A percentile compares a stretch with the other conserved stretches of the same genome.
These are phyloP conservation scores for Smittia aterrima DNA, from an alignment of 2,888 invertebrate species.

Conservation along the genomic window DNA sequence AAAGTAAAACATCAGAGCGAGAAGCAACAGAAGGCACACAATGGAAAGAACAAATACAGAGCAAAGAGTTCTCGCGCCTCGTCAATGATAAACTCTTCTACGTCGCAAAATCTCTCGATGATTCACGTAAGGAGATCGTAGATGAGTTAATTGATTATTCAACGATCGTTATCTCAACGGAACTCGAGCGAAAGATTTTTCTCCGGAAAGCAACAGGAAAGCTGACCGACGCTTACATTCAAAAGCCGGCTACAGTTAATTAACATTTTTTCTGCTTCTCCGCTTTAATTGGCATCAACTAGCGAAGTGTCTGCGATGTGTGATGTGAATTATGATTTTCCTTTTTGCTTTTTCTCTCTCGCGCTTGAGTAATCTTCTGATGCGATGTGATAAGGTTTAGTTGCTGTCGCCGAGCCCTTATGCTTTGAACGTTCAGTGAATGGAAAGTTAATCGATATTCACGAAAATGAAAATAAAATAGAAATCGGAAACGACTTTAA, in stretches of 20 bases:
- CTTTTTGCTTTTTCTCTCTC: background rate
- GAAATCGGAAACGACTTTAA: constrained; percentile 39
- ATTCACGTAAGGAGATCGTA: background rate
- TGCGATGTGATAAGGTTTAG: background rate
- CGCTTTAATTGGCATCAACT: constrained; percentile 26
- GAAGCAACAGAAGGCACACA: constrained; percentile 37
- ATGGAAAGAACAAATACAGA: constrained; percentile 23
- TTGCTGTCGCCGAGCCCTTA: background rate
- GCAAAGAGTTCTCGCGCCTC: background rate
- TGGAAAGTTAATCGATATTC: constrained; percentile 30
- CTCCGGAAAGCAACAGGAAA: background rate
- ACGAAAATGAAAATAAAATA: background rate
- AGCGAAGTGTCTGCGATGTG: background rate
- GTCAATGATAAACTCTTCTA: background rate
- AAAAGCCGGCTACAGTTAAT: constrained; percentile 25
- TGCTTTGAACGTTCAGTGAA: background rate
- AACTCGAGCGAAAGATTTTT: background rate
- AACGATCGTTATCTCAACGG: constrained; percentile 15
- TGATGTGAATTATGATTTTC: background rate
- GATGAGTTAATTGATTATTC: constrained; percentile 25
- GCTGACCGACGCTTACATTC: background rate
- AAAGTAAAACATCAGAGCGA: constrained; percentile 15
- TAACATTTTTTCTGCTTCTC: background rate
- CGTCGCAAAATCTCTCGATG: constrained; percentile 17
- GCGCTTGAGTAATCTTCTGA: background rate